These are phyloP conservation scores for Drosophila ogumai DNA, from an alignment of 1,140 invertebrate species.

Conservation along the genomic window DNA sequence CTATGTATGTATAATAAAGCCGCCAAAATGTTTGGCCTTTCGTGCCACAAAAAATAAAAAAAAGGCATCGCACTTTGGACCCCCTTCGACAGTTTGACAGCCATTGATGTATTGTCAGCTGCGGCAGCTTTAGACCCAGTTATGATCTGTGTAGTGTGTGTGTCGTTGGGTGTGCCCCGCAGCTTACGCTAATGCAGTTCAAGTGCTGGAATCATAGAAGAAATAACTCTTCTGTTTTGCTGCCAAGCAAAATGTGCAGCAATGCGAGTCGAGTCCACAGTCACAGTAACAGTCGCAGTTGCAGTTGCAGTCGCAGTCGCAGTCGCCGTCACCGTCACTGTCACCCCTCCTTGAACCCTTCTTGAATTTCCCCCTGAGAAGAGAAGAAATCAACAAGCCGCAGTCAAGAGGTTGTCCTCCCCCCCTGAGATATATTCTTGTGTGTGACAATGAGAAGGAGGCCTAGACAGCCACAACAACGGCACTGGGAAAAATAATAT, in stretches of 20 bases:
- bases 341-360: constrained; percentile 19
- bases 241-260: constrained; percentile 63
- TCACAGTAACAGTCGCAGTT: constrained; percentile 1
- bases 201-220: constrained; percentile 79
- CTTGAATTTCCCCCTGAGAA: constrained; percentile 11
- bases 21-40: constrained; percentile 19
- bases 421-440: constrained; percentile 22
- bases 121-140: constrained; percentile 22
- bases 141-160: constrained; percentile 15
- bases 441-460: constrained; percentile 80
- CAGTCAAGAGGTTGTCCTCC: constrained; percentile 51
- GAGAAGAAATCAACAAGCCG: constrained; percentile 61
- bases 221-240: constrained; percentile 63
- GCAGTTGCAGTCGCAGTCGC: constrained; percentile 9
- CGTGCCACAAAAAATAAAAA: constrained; percentile 3
- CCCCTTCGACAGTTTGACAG: constrained; percentile 41
- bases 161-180: constrained; percentile 33
- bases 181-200: constrained; percentile 81
- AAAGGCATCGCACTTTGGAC: constrained; percentile 20
- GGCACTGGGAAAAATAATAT: constrained; percentile 25
- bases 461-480: constrained; percentile 54
- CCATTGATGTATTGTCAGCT: constrained; percentile 42
- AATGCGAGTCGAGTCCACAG: constrained; percentile 47
- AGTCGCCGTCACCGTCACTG: constrained; percentile 11
- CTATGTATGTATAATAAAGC: constrained; percentile 1